Evolutionary conservation across 1,140 invertebrate genomes (phyloP).

Genomic region (Aphidius ervi): DNA sequence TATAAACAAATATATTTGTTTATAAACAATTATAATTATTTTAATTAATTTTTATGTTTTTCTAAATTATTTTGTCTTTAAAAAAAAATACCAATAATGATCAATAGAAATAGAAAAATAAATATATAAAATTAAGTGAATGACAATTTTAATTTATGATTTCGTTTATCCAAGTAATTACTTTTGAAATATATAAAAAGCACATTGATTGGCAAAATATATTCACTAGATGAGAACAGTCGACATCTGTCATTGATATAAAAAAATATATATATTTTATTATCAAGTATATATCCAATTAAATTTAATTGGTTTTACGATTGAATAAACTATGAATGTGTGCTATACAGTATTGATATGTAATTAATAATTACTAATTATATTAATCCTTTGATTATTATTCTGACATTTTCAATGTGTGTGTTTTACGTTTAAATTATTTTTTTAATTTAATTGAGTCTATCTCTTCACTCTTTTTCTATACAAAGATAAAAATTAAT

Average conservation of each 20-base stretch:
- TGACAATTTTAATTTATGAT: too few relatives aligned
- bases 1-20: too few relatives aligned
- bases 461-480: conserved; percentile 15
- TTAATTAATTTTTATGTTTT: too few relatives aligned
- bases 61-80: too few relatives aligned
- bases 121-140: too few relatives aligned
- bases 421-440: conserved; percentile 31
- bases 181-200: too few relatives aligned
- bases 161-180: too few relatives aligned
- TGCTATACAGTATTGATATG: conserved; percentile 19
- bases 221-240: conserved; percentile 17
- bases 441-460: conserved; percentile 20
- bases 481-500: too few relatives aligned
- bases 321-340: background rate
- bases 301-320: background rate
- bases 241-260: conserved; percentile 24
- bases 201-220: too few relatives aligned
- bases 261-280: conserved; percentile 11
- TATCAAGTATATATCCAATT: background rate
- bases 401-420: conserved; percentile 22
- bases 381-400: conserved; percentile 23
- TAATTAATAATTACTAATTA: conserved; percentile 24
- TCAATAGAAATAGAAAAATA: too few relatives aligned
- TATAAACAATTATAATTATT: too few relatives aligned
- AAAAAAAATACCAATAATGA: too few relatives aligned